These are phyloP conservation scores for Paragorgia papillata DNA, from an alignment of 92 coral and sea anemone species.

Conservation along the genomic window DNA sequence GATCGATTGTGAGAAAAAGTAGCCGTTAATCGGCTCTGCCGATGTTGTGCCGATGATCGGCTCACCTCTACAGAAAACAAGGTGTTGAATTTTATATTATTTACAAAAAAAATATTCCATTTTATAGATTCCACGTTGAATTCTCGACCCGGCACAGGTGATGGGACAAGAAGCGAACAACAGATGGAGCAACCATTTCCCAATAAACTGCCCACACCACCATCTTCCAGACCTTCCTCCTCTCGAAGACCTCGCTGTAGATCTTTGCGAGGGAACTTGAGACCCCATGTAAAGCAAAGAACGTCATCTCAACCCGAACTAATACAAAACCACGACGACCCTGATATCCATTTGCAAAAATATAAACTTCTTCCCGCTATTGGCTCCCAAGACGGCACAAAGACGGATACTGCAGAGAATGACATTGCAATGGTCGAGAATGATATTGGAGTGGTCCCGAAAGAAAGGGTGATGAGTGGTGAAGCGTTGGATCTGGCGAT, in stretches of 20 bases:
- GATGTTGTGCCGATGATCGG: too few species aligned
- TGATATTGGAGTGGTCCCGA: neutral
- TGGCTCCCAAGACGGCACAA: neutral
- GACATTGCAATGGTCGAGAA: too few species aligned
- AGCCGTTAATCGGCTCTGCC: too few species aligned
- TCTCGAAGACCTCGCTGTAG: conserved; percentile 4
- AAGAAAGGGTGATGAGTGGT: conserved; percentile 53
- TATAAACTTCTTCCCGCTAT: conserved; percentile 27
- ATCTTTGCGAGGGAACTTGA: neutral
- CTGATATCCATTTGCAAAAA: neutral
- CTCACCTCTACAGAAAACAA: too few species aligned
- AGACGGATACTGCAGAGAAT: neutral
- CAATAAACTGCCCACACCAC: conserved; percentile 29
- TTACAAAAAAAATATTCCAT: too few species aligned
- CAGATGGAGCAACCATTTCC: neutral
- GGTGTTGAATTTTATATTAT: too few species aligned
- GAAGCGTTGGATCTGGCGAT: conserved; percentile 79
- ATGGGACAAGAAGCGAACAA: neutral
- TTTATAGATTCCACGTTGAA: neutral
- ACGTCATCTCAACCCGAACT: neutral
- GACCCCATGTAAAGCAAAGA: neutral
- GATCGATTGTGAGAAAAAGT: too few species aligned
- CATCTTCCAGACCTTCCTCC: conserved; percentile 25
- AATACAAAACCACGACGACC: neutral
- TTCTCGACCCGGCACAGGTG: neutral